phyloP scores from a whole-genome alignment of 2,888 invertebrate genomes.

The Brachynemurus nebulosus region DNA sequence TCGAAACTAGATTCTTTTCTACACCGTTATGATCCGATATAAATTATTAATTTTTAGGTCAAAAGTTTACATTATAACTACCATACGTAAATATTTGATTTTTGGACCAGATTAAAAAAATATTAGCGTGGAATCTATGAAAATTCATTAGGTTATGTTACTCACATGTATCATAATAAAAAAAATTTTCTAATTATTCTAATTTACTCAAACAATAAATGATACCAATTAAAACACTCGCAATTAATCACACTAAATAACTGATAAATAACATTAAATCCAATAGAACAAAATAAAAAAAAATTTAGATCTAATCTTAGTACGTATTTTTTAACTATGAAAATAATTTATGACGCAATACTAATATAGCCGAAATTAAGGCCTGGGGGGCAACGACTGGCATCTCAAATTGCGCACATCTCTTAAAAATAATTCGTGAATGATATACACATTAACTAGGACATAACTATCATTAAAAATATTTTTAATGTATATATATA shows the following conservation, averaged over 20 bases:
- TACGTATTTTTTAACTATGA: not conserved
- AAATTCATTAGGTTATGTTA: slow-evolving; percentile 1
- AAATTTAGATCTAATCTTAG: not conserved
- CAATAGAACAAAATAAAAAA: too few relatives aligned
- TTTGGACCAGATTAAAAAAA: too few relatives aligned
- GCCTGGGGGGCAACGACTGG: slow-evolving; percentile 6
- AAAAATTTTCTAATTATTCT: not conserved
- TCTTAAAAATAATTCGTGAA: not conserved
- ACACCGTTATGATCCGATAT: too few relatives aligned
- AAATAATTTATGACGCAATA: not conserved
- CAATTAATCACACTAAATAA: not conserved
- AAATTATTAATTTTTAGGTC: too few relatives aligned
- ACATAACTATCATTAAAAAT: not conserved
- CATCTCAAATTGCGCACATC: not conserved
- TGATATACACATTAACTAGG: too few relatives aligned
- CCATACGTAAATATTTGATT: too few relatives aligned
- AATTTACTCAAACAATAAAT: not conserved
- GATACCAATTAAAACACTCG: not conserved
- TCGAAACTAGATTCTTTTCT: too few relatives aligned
- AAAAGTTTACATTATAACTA: too few relatives aligned
- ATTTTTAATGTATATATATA: not conserved
- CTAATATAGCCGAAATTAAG: slow-evolving; percentile 5
- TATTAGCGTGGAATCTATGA: not conserved
- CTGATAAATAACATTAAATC: not conserved
- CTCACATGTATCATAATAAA: not conserved